phyloP scores from a whole-genome alignment of 1,140 invertebrate genomes.

The Mya arenaria region DNA sequence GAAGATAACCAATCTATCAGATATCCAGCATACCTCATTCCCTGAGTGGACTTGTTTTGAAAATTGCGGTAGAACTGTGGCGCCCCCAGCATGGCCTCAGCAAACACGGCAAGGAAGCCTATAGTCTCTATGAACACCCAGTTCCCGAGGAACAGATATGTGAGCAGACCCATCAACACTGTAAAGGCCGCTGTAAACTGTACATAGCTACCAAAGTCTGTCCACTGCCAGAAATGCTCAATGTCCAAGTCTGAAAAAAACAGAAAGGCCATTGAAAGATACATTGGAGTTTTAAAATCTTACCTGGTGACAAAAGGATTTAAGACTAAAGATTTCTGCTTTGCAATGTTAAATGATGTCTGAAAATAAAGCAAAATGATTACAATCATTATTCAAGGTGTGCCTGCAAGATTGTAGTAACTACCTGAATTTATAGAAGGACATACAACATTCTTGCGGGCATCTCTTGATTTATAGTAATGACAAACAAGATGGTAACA shows the following conservation, averaged over 20 bases:
- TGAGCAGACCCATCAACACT: constrained; percentile 90
- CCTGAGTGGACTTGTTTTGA: constrained; percentile 94
- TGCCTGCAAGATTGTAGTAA: too few species aligned
- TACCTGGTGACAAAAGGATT: too few species aligned
- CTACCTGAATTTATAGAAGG: too few species aligned
- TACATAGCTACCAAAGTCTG: constrained; percentile 97
- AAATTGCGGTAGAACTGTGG: constrained; percentile 96
- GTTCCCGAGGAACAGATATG: constrained; percentile 92
- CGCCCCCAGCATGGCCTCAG: constrained; percentile 97
- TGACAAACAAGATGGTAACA: too few species aligned
- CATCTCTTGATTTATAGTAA: too few species aligned
- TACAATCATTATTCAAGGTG: too few species aligned
- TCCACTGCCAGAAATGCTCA: constrained; percentile 99
- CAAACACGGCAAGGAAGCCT: constrained; percentile 95
- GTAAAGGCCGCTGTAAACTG: constrained; percentile 95
- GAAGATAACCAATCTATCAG: neutral
- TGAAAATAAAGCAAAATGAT: too few species aligned
- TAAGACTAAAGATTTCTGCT: too few species aligned
- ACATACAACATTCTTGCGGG: too few species aligned
- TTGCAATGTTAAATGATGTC: too few species aligned
- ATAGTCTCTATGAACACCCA: constrained; percentile 76
- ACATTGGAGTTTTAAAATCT: too few species aligned
- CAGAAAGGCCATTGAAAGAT: too few species aligned
- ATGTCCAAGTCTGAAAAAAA: constrained; percentile 77
- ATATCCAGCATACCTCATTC: constrained; percentile 93